Base-by-base conservation (phyloP, 2,888 invertebrate genomes). In the Polyploca ridens region DNA sequence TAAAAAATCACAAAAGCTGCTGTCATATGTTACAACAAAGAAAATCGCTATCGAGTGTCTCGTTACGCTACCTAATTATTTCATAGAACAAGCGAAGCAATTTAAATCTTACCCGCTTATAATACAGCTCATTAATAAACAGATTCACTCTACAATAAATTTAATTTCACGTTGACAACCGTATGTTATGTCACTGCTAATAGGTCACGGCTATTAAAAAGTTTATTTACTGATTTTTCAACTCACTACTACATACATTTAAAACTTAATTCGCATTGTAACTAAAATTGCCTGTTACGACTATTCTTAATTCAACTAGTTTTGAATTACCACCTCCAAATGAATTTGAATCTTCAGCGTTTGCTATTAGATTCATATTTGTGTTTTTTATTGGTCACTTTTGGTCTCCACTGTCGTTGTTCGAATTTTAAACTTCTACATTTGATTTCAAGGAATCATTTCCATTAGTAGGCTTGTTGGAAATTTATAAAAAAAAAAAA, bases 131-230 rank as follows among this genome's bases (percentile, higher is more conserved):
- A 49, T 49, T 19, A 54, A 19, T 19, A 54, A 54, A 19, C 10
- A 62, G 58, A 58, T 19, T 62, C 62, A 49, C 19, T 58, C 14
- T 63, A 64, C 70, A 84, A 91, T 92, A 92, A 91, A 91, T 91
- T 87, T 83, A 75, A 70, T 75, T 87, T 90, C 89, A 88, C 77
- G 86, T 75, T 90, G 90, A 91, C 91, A 91, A 86, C 87, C 91
- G 89, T 54, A 54, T 91, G 88, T 88, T 89, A 86, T 90, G 89
- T 89, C 89, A 88, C 75, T 87, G 87, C 84, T 90, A 90, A 90
- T 90, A 89, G 89, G 87, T 84, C 79, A 85, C 86, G 86, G 86
- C 82, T 88, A 84, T 87, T 83, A 82, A 86, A 88, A 85, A 84
- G 74, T 86, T 84, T 86, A 6, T 6, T 54, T 19, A 19, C 1